A percentile compares a stretch with the other conserved stretches of the same genome.
phyloP scores from a whole-genome alignment of 2,797 vertebrate species.

The Tenualosa ilisha region DNA sequence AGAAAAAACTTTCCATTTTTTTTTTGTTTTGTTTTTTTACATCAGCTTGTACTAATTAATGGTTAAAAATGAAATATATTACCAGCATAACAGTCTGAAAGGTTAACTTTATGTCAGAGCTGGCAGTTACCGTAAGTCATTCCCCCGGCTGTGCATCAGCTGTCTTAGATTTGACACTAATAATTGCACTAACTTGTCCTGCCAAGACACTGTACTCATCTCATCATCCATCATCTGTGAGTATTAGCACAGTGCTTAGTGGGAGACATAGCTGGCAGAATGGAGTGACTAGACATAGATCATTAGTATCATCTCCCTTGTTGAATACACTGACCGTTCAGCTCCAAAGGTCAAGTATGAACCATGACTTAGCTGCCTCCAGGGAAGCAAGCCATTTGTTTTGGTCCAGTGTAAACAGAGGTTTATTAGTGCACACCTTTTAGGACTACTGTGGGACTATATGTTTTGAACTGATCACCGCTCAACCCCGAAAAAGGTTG shows the following conservation, averaged over 20 bases:
- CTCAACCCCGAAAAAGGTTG: no score
- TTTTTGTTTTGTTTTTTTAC: no score
- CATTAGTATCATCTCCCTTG: no score
- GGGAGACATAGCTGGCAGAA: background rate
- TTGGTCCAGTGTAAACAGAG: background rate
- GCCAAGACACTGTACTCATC: background rate
- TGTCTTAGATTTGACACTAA: background rate
- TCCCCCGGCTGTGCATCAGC: background rate
- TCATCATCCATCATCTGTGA: background rate
- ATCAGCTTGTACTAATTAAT: background rate
- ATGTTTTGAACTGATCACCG: no score
- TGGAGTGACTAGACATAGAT: background rate
- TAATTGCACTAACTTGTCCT: background rate
- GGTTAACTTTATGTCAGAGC: background rate
- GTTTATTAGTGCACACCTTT: background rate
- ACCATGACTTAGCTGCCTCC: background rate
- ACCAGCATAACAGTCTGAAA: background rate
- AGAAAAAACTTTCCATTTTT: no score
- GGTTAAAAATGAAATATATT: background rate
- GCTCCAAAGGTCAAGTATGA: background rate
- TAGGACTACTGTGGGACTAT: background rate
- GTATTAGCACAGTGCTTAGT: background rate
- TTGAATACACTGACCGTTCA: no score
- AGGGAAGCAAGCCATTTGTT: background rate
- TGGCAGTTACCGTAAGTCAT: background rate